These are phyloP conservation scores for Dendrolimus houi DNA, from an alignment of 2,888 invertebrate genomes.

Conservation along the genomic window DNA sequence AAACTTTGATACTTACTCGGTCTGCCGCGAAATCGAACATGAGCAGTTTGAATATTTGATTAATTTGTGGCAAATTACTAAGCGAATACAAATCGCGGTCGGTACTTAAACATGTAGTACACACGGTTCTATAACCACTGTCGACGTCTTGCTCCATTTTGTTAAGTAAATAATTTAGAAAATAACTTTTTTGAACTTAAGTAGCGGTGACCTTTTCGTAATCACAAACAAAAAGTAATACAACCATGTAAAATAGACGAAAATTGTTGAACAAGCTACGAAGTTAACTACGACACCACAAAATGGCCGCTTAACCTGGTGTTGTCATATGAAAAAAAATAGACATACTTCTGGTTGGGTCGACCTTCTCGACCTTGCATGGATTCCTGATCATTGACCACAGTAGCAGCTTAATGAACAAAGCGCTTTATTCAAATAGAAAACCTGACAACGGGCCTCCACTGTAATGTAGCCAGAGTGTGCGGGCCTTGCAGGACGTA, in stretches of 20 bases:
- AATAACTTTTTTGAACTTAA: constrained; percentile 20
- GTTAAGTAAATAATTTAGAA: constrained; percentile 10
- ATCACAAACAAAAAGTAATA: constrained; percentile 72
- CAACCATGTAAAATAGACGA: constrained; percentile 75
- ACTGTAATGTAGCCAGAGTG: too few relatives aligned
- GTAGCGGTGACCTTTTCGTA: constrained; percentile 26
- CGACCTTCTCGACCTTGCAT: too few relatives aligned
- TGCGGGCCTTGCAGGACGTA: too few relatives aligned
- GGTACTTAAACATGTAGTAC: constrained; percentile 55
- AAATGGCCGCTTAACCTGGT: constrained; percentile 70
- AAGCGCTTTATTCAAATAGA: too few relatives aligned
- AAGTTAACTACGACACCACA: constrained; percentile 64
- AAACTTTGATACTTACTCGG: constrained; percentile 35
- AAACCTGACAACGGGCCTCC: too few relatives aligned
- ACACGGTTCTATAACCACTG: constrained; percentile 40
- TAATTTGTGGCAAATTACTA: constrained; percentile 36
- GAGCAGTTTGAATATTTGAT: constrained; percentile 52
- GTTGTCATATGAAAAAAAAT: constrained; percentile 26
- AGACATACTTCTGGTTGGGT: background rate
- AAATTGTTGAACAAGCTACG: constrained; percentile 53
- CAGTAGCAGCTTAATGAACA: too few relatives aligned
- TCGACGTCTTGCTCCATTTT: constrained; percentile 67
- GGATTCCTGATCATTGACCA: too few relatives aligned
- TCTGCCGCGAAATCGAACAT: constrained; percentile 64
- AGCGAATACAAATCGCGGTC: constrained; percentile 52